These are phyloP conservation scores for Pimpla rufipes DNA, from an alignment of 2,888 invertebrate genomes.

Conservation along the genomic window DNA sequence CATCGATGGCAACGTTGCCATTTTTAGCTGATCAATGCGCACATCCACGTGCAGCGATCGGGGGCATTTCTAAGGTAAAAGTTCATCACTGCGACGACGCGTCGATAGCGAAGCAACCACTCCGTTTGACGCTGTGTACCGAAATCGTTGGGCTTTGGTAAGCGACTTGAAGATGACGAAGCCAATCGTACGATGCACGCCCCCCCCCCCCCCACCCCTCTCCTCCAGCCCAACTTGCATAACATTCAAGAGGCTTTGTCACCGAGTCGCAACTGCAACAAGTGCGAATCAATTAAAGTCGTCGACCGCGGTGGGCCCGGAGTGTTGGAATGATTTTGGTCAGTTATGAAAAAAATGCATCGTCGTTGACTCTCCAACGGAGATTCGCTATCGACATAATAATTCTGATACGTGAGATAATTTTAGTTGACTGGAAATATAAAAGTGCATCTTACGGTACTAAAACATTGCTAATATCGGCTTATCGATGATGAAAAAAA, in stretches of 20 bases:
- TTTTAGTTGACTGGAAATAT: not conserved
- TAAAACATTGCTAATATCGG: not conserved
- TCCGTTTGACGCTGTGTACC: constrained; percentile 15
- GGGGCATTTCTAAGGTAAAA: not conserved
- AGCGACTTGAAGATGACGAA: constrained; percentile 32
- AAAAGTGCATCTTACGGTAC: not conserved
- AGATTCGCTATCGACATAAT: not conserved
- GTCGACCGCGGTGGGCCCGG: not conserved
- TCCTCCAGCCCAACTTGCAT: constrained; percentile 11
- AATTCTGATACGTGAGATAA: not conserved
- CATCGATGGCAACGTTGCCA: constrained; percentile 43
- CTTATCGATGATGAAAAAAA: too few species aligned
- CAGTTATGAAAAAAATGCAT: not conserved
- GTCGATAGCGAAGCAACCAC: not conserved
- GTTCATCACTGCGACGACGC: not conserved
- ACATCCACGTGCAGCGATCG: not conserved
- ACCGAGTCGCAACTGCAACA: constrained; percentile 38
- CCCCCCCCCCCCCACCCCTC: not conserved
- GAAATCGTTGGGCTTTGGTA: not conserved
- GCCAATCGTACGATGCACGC: constrained; percentile 11
- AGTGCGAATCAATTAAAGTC: constrained; percentile 47
- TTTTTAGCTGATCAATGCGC: constrained; percentile 5
- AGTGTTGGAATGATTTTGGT: not conserved
- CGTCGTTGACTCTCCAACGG: too few species aligned
- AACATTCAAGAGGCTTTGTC: constrained; percentile 43